Conservation (phyloP, 2,797 vertebrate species). For the Poecile montanus region DNA sequence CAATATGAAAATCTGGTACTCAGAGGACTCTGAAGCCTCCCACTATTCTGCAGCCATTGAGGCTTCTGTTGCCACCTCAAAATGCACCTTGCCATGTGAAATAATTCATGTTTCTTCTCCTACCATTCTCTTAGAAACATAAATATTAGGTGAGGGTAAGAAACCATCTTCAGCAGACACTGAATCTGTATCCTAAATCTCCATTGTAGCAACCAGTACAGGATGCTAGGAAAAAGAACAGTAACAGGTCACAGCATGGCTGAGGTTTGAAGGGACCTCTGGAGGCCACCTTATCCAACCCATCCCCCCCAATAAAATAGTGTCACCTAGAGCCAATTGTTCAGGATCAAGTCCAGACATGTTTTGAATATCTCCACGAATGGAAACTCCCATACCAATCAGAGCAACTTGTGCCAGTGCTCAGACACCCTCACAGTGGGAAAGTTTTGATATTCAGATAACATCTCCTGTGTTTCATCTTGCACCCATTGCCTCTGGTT, state of each 20-base stretch:
- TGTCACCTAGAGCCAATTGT: not conserved
- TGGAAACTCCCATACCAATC: not conserved
- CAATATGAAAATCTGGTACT: not conserved
- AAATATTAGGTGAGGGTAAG: not conserved
- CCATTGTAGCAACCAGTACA: not conserved
- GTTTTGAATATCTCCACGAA: not conserved
- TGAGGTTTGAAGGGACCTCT: not conserved
- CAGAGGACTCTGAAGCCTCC: not conserved
- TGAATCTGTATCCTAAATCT: not conserved
- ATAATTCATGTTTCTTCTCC: not conserved
- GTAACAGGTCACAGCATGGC: not conserved
- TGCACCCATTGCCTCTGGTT: not conserved
- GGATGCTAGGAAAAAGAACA: not conserved
- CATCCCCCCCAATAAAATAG: rapidly evolving
- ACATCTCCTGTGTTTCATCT: not conserved
- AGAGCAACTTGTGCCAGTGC: not conserved
- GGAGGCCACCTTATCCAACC: not conserved
- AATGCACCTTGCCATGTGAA: not conserved
- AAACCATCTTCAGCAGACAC: not conserved
- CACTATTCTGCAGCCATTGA: not conserved
- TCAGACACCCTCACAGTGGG: not conserved
- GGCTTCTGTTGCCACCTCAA: not conserved
- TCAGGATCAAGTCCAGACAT: no score
- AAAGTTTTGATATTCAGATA: not conserved
- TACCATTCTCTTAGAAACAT: not conserved